These are phyloP conservation scores for Aeoliscus strigatus DNA, from an alignment of 2,797 vertebrate genomes.

Conservation along the genomic window DNA sequence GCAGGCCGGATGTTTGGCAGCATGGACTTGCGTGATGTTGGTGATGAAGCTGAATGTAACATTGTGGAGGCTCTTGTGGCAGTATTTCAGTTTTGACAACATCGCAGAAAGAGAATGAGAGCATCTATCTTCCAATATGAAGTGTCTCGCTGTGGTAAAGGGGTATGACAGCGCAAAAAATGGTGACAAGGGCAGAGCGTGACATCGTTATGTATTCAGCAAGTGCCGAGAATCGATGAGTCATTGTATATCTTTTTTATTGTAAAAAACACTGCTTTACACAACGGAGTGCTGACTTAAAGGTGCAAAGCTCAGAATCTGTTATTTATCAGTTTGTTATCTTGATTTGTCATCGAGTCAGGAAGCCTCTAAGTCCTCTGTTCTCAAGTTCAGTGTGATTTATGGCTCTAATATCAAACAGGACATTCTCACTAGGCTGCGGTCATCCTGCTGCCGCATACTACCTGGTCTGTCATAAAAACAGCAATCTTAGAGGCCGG, in stretches of 20 bases:
- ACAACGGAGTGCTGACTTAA: background rate
- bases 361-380: slow-evolving; percentile 43
- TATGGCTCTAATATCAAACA: slow-evolving; percentile 69
- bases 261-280: too few species aligned
- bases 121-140: slow-evolving; percentile 7
- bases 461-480: slow-evolving; percentile 64
- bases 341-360: slow-evolving; percentile 54
- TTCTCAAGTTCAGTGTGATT: slow-evolving; percentile 66
- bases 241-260: slow-evolving; percentile 27
- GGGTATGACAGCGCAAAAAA: slow-evolving; percentile 9
- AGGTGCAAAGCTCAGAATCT: slow-evolving; percentile 2
- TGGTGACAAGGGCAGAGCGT: background rate
- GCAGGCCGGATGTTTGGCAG: too few species aligned
- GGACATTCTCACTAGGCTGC: slow-evolving; percentile 55
- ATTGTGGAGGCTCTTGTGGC: background rate
- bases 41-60: too few species aligned
- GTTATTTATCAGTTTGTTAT: slow-evolving; percentile 53
- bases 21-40: too few species aligned
- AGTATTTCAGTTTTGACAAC: slow-evolving; percentile 25
- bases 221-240: slow-evolving; percentile 38
- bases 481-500: slow-evolving; percentile 56
- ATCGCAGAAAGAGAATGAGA: slow-evolving; percentile 22
- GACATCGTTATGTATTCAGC: slow-evolving; percentile 55
- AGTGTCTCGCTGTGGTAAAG: slow-evolving; percentile 3
- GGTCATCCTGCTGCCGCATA: slow-evolving; percentile 30